Conservation (phyloP, 2,113 vertebrate genomes). For the Ptychochromis oligacanthus region DNA sequence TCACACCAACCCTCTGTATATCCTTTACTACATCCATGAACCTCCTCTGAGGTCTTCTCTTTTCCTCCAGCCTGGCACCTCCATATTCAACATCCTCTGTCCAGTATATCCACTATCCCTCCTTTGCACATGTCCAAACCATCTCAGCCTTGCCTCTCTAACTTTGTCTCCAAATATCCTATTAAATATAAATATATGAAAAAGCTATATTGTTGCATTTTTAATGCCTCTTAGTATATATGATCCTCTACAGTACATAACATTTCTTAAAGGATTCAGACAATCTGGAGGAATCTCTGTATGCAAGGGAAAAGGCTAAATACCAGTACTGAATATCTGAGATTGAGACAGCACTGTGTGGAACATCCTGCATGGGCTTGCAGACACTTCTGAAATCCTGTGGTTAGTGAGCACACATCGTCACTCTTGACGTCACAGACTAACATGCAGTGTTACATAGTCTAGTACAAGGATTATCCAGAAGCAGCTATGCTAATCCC, state of each 20-base stretch:
- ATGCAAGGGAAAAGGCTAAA: neutral
- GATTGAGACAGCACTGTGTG: neutral
- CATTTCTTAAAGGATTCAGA: neutral
- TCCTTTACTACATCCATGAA: no score
- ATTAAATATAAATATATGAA: no score
- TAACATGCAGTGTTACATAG: neutral
- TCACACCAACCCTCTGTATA: no score
- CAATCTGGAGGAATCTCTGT: neutral
- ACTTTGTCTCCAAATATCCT: no score
- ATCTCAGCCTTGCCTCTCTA: no score
- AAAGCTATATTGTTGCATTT: no score
- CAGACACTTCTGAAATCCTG: neutral
- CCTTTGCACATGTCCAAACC: no score
- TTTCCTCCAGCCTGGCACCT: no score
- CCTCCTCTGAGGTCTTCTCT: no score
- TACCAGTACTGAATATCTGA: neutral
- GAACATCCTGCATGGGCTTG: neutral
- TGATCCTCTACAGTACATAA: neutral
- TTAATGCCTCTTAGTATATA: neutral
- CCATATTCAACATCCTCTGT: no score
- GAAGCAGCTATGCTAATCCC: neutral
- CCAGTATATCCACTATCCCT: no score
- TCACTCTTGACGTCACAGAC: neutral
- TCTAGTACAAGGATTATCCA: accelerated
- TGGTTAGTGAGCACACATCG: neutral